Conservation (phyloP, 1,140 invertebrate species). For the Ceratina australensis region DNA sequence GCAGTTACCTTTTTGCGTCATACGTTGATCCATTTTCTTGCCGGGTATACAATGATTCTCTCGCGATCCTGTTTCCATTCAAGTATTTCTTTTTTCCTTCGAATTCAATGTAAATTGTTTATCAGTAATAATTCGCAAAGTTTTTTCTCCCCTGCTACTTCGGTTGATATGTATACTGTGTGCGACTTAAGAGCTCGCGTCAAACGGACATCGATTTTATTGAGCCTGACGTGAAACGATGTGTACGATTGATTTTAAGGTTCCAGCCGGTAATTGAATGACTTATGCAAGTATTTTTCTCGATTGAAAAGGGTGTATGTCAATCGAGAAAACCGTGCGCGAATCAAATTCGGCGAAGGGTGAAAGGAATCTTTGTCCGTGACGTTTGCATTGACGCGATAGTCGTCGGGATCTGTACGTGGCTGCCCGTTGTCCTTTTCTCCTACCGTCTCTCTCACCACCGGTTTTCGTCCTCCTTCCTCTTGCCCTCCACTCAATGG, state of each 20-base stretch:
- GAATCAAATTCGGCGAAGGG: conserved; percentile 22
- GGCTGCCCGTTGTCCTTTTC: conserved; percentile 35
- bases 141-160: too few relatives aligned
- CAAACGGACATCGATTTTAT: too few relatives aligned
- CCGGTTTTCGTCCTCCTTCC: conserved; percentile 33
- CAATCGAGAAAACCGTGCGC: background rate
- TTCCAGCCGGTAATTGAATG: too few relatives aligned
- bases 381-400: conserved; percentile 59
- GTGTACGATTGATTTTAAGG: too few relatives aligned
- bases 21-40: background rate
- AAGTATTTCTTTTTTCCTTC: too few relatives aligned
- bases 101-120: too few relatives aligned
- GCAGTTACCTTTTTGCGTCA: background rate
- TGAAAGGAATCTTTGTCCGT: conserved; percentile 7
- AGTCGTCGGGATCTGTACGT: conserved; percentile 50
- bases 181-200: too few relatives aligned
- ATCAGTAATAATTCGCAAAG: too few relatives aligned
- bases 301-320: background rate
- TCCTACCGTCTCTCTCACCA: conserved; percentile 38
- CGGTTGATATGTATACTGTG: too few relatives aligned
- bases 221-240: too few relatives aligned
- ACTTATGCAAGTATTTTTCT: too few relatives aligned
- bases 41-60: background rate
- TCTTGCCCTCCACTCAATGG: conserved; percentile 59
- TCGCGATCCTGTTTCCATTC: background rate